Conservation (phyloP, 2,113 vertebrate genomes). For the Phalacrocorax aristotelis region DNA sequence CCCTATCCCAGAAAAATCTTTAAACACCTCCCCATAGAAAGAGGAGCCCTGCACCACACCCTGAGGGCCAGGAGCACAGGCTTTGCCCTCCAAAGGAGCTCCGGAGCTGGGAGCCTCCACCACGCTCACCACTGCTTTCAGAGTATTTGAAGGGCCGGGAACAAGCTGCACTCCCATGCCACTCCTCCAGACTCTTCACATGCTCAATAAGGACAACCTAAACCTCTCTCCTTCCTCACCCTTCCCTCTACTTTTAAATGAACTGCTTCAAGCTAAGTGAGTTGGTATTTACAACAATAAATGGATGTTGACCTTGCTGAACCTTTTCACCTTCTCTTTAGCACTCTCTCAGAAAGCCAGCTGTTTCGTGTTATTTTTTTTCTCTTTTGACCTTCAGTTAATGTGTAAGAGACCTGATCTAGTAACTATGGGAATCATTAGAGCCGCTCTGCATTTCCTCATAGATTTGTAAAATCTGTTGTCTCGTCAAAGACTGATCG, state of each 20-base stretch:
- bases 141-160: background rate
- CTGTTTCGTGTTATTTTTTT: background rate
- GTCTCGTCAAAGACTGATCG: background rate
- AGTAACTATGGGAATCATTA: background rate
- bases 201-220: background rate
- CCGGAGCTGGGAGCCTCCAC: background rate
- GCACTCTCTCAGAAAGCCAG: background rate
- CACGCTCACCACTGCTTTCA: background rate
- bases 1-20: background rate
- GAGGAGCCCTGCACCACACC: accelerated
- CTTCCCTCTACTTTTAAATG: background rate
- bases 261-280: background rate
- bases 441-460: background rate
- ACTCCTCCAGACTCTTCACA: background rate
- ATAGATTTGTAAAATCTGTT: background rate
- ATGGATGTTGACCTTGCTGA: background rate
- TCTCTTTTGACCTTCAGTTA: background rate
- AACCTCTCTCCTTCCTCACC: background rate
- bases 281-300: background rate
- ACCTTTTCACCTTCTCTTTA: background rate
- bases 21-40: background rate
- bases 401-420: background rate
- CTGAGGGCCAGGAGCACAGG: background rate
- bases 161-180: accelerated
- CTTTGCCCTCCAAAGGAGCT: background rate